Base-by-base conservation (phyloP, 2,113 vertebrate species). In the Epinephelus lanceolatus region DNA sequence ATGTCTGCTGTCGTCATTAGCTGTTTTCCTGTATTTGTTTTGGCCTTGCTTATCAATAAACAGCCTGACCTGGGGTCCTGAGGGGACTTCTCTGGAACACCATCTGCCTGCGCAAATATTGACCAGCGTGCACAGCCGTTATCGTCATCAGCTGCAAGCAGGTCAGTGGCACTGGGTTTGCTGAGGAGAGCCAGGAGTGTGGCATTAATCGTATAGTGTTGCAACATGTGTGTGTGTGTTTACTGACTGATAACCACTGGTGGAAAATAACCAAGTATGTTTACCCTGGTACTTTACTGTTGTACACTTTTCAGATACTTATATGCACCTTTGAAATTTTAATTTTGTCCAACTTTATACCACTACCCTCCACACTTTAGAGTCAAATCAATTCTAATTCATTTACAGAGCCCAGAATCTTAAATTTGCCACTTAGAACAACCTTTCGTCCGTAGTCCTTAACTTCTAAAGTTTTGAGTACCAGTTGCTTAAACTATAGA, bases 101-200 rank as follows among this genome's bases (percentile, higher is more conserved):
- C 2, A 6, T 68, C 76, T 73, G 69, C 49, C 83, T 62, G 63
- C 59, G 71, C 90, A 95, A 93, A 95, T 91, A 95, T 94, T 93
- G 86, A 93, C 91, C 68, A 3, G 14, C 59, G 67, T 12, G 17
- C 21, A 78, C 37, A 62, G 52, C 9, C 19, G 47, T 67, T 86
- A 42, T 74, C 86, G 78, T 91, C 87, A 92, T 86, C 76, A 57
- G 75, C 61, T 70, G 42, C 25, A 2, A 76, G 68, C 53, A 63
- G 91, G 93, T 93, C 90, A 93, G 79, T 80, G 90, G 82, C 89
- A 92, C n/a, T 49, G 49, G 67, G 91, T 90, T 85, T 82, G 69
- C 40, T 40, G 76, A 81, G 60, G 71, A 76, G 47, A 77, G 27
- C 47, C 33, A 33, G 27, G 19, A 49, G 19, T 6, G 52, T 67